These are phyloP conservation scores for Trichacis sp. DNA, from an alignment of 2,888 invertebrate genomes.

Conservation along the genomic window DNA sequence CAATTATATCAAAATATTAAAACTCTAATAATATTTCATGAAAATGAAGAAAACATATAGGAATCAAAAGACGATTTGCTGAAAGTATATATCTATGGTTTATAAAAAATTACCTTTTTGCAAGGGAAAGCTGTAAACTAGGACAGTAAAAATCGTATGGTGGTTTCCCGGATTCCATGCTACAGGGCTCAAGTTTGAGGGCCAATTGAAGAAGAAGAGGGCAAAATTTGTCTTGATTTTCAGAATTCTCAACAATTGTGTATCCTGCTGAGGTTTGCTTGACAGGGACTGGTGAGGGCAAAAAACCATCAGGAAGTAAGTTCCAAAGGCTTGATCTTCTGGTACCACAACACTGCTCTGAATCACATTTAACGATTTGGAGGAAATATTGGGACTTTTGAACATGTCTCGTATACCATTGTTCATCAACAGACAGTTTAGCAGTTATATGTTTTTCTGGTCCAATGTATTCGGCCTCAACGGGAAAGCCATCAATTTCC, in stretches of 20 bases:
- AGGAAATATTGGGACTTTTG: constrained; percentile 49
- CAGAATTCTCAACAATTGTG: no score
- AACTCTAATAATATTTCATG: no score
- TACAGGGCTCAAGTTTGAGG: neutral
- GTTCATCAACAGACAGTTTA: constrained; percentile 32
- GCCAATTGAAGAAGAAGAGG: neutral
- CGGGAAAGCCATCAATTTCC: constrained; percentile 50
- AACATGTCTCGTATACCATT: constrained; percentile 47
- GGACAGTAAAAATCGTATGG: neutral
- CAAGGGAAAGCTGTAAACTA: neutral
- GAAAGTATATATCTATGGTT: no score
- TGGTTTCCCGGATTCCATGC: neutral
- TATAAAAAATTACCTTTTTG: constrained; percentile 7
- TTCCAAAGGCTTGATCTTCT: constrained; percentile 4
- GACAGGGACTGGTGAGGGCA: constrained; percentile 3
- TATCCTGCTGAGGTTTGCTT: no score
- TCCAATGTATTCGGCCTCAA: constrained; percentile 31
- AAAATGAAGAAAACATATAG: no score
- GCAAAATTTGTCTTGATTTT: no score
- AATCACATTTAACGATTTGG: constrained; percentile 37
- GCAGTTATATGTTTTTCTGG: constrained; percentile 12
- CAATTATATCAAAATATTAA: no score
- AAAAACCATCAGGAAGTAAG: constrained; percentile 6
- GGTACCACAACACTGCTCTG: constrained; percentile 4
- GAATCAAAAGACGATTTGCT: no score